These are phyloP conservation scores for Nanger granti DNA, from an alignment of 2,113 vertebrate species.

Conservation along the genomic window DNA sequence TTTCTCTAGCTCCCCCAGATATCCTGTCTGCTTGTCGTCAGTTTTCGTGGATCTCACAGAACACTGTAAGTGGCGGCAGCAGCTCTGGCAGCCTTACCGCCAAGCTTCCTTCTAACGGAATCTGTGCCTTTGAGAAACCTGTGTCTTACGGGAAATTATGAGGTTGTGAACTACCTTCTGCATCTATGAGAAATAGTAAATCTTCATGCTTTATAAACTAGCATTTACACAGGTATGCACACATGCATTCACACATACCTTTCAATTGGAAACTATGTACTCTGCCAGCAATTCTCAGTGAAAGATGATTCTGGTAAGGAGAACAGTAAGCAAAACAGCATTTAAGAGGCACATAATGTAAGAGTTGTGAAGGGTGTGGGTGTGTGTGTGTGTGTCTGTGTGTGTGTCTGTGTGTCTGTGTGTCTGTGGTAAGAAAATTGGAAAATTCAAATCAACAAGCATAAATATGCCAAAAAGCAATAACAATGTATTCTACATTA, in stretches of 20 bases:
- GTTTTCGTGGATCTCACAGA: not conserved
- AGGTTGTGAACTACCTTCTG: not conserved
- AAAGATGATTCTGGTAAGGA: not conserved
- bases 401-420: not conserved
- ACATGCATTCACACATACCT: not conserved
- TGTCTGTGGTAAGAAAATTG: not conserved
- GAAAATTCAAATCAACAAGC: not conserved
- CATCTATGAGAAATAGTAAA: not conserved
- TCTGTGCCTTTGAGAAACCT: not conserved
- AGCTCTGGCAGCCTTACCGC: not conserved
- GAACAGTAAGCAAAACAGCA: not conserved
- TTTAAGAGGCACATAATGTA: not conserved
- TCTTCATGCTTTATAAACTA: not conserved
- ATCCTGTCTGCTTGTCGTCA: not conserved
- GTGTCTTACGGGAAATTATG: not conserved
- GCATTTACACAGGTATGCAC: not conserved
- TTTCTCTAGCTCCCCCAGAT: not conserved
- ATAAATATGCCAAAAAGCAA: not conserved
- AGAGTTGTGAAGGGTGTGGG: not conserved
- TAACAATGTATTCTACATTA: not conserved
- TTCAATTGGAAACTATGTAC: not conserved
- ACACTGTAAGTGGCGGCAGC: not conserved
- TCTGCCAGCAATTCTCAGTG: not conserved
- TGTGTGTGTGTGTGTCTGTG: not conserved
- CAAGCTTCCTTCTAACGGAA: not conserved